phyloP scores from a whole-genome alignment of 2,888 invertebrate species.

The Andrena chrysosceles region DNA sequence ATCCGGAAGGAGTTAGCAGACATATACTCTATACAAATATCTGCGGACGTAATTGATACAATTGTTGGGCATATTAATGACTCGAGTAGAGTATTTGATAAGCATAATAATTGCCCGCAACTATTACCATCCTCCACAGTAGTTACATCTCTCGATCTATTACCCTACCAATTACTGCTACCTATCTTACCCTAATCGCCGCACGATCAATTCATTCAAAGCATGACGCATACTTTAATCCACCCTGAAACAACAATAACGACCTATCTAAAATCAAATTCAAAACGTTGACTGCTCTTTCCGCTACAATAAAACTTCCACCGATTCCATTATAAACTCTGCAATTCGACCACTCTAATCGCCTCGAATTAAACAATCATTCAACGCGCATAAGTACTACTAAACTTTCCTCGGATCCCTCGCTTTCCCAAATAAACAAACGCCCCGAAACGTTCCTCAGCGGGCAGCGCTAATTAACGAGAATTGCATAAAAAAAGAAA shows the following conservation, averaged over 20 bases:
- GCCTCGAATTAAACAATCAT: too few relatives aligned
- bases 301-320: too few relatives aligned
- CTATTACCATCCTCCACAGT: not conserved
- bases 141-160: not conserved
- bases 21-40: constrained; percentile 1
- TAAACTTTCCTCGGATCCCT: not conserved
- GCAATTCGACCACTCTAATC: too few relatives aligned
- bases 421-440: not conserved
- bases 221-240: not conserved
- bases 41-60: constrained; percentile 40
- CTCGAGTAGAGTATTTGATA: constrained; percentile 16
- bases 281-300: not conserved
- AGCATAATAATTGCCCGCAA: constrained; percentile 9
- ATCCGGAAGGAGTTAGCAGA: constrained; percentile 18
- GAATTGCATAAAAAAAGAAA: constrained; percentile 1
- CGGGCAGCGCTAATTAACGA: not conserved
- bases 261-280: not conserved
- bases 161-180: not conserved
- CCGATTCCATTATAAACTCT: too few relatives aligned
- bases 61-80: constrained; percentile 36
- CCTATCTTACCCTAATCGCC: not conserved
- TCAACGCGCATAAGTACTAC: not conserved
- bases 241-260: not conserved
- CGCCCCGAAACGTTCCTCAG: not conserved
- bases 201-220: constrained; percentile 2